A percentile compares a stretch with the other conserved stretches of the same genome.
Evolutionary conservation across 2,888 invertebrate species (phyloP).

Genomic region (Odontocerum albicorne): DNA sequence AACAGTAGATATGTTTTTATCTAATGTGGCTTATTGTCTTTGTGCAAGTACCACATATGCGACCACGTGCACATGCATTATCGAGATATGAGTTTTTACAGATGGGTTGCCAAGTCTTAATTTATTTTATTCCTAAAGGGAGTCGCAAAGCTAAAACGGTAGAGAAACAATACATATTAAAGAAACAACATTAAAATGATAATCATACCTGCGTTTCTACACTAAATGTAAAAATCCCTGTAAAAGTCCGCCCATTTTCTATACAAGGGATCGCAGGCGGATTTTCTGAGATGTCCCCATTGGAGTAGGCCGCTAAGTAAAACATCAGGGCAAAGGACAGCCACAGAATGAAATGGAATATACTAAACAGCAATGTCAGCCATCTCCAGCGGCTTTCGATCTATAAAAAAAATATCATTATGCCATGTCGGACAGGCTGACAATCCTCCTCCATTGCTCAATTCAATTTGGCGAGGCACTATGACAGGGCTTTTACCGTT

Average conservation of each 20-base stretch:
- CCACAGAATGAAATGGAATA: slow-evolving; percentile 74
- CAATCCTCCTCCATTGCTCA: neutral
- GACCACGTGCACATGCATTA: too few species aligned
- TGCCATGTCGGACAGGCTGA: neutral
- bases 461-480: too few species aligned
- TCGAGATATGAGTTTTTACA: too few species aligned
- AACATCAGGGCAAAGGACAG: slow-evolving; percentile 76
- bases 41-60: too few species aligned
- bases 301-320: slow-evolving; percentile 73
- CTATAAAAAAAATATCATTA: slow-evolving; percentile 40
- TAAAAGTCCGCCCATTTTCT: slow-evolving; percentile 62
- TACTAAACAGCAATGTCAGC: slow-evolving; percentile 63
- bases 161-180: neutral
- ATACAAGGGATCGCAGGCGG: slow-evolving; percentile 57
- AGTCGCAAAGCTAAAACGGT: neutral
- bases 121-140: too few species aligned
- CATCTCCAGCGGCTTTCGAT: slow-evolving; percentile 77
- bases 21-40: too few species aligned
- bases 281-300: slow-evolving; percentile 75
- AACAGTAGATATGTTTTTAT: too few species aligned
- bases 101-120: too few species aligned
- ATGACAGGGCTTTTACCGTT: too few species aligned
- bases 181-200: neutral
- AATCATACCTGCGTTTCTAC: slow-evolving; percentile 77
- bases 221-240: slow-evolving; percentile 76